Conservation (phyloP, 2,888 invertebrate species). For the Volucella inflata region DNA sequence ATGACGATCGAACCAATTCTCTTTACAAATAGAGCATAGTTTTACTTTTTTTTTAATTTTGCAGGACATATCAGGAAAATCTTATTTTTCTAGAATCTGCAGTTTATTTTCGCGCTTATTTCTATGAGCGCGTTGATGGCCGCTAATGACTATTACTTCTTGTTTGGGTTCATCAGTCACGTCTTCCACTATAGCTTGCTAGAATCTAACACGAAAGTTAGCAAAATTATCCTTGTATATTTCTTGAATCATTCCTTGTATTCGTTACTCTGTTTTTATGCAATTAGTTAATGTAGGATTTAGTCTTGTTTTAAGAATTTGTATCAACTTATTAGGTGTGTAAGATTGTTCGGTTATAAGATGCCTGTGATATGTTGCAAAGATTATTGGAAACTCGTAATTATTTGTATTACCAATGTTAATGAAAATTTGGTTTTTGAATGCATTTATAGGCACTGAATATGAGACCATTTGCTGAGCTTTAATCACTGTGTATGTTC, state of each 20-base stretch:
- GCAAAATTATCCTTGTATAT: background rate
- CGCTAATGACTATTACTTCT: background rate
- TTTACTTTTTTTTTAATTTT: background rate
- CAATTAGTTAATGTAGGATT: background rate
- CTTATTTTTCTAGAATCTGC: background rate
- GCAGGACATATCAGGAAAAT: too few species aligned
- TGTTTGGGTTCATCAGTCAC: background rate
- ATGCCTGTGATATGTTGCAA: background rate
- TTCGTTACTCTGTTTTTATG: constrained; percentile 15
- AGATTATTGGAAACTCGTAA: too few species aligned
- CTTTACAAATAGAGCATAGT: too few species aligned
- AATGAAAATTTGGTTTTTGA: too few species aligned
- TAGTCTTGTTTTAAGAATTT: constrained; percentile 1
- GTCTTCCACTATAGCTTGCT: background rate
- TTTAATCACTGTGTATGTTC: constrained; percentile 1
- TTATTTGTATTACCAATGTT: too few species aligned
- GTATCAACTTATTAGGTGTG: background rate
- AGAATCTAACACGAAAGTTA: background rate
- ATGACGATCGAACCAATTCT: too few species aligned
- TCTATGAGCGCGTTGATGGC: constrained; percentile 14
- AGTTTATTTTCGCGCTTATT: constrained; percentile 16
- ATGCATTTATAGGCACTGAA: background rate
- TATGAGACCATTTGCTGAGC: constrained; percentile 15
- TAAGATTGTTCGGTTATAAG: constrained; percentile 1
- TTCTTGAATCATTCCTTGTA: constrained; percentile 20